Percentiles rank a stretch among this genome's conserved stretches.
Evolutionary conservation across 2,797 vertebrate species (phyloP).

Genomic region (Oophaga sylvatica): DNA sequence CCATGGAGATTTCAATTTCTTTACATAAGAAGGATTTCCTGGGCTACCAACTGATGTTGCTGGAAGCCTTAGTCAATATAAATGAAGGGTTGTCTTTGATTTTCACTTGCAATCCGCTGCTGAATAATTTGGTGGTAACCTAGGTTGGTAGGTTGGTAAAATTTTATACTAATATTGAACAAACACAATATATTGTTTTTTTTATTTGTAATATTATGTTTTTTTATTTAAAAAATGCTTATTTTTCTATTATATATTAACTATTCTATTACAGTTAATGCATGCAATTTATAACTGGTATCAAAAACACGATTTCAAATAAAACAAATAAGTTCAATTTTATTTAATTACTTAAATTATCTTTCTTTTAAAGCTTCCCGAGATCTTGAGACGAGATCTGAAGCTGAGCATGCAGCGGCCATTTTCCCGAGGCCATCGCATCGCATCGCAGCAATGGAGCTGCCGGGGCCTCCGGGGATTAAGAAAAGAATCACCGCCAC

Average conservation of each 20-base stretch:
- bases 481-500: too few species aligned
- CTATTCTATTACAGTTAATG: background rate
- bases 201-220: background rate
- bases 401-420: too few species aligned
- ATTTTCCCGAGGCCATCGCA: too few species aligned
- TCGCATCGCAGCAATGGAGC: too few species aligned
- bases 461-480: too few species aligned
- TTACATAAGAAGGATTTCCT: conserved; percentile 55
- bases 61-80: conserved; percentile 59
- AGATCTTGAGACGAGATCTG: too few species aligned
- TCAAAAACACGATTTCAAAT: too few species aligned
- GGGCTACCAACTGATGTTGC: conserved; percentile 51
- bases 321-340: too few species aligned
- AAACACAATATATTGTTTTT: background rate
- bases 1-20: conserved; percentile 62
- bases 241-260: background rate
- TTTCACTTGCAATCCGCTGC: conserved; percentile 23
- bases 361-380: too few species aligned
- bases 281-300: too few species aligned
- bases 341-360: too few species aligned
- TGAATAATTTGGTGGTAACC: conserved; percentile 54
- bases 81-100: conserved; percentile 56
- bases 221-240: background rate
- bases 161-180: conserved; percentile 53
- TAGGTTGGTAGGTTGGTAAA: conserved; percentile 38